phyloP scores from a whole-genome alignment of 2,888 invertebrate genomes.

The Eupithecia vulgata region DNA sequence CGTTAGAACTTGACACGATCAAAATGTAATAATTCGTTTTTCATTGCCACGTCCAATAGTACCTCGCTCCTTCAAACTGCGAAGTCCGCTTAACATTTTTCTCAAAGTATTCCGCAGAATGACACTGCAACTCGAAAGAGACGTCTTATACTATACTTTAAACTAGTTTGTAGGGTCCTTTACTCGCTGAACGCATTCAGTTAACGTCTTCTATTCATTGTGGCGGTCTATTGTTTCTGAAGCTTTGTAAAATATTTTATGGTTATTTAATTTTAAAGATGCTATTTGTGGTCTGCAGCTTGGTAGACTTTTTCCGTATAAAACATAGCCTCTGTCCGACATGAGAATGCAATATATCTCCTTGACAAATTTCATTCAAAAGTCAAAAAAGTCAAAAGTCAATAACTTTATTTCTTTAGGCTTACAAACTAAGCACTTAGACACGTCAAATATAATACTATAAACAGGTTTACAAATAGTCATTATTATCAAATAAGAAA shows the following conservation, averaged over 20 bases:
- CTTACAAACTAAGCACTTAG: no score
- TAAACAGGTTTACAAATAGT: no score
- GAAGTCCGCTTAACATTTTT: constrained; percentile 28
- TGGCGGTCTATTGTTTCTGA: not conserved
- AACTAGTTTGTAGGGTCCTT: not conserved
- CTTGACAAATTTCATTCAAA: not conserved
- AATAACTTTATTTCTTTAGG: no score
- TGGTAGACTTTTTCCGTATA: not conserved
- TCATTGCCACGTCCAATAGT: not conserved
- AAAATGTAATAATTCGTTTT: not conserved
- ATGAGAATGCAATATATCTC: not conserved
- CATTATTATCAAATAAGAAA: no score
- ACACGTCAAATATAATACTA: no score
- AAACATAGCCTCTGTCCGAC: not conserved
- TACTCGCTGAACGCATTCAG: not conserved
- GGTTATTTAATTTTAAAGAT: not conserved
- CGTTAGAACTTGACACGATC: no score
- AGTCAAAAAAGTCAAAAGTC: no score
- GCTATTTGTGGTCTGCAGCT: not conserved
- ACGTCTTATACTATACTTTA: not conserved
- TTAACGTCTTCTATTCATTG: not conserved
- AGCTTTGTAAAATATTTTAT: not conserved
- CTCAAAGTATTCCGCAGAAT: constrained; percentile 18
- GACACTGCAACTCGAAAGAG: constrained; percentile 9
- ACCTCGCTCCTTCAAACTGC: not conserved